These are phyloP conservation scores for Anoplopoma fimbria DNA, from an alignment of 2,113 vertebrate genomes.

Conservation along the genomic window DNA sequence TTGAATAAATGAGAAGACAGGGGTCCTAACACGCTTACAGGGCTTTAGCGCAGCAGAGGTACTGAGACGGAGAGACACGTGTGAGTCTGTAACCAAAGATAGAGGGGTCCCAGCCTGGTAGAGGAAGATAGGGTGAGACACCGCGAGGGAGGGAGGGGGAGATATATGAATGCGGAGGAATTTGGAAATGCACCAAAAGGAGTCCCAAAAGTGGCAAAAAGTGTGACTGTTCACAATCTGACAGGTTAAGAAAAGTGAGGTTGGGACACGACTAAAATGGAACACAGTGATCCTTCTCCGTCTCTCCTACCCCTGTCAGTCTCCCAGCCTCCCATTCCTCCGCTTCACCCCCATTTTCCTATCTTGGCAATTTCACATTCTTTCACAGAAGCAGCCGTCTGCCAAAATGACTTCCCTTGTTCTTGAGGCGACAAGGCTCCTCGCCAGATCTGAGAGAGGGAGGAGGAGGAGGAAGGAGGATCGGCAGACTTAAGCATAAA, in stretches of 20 bases:
- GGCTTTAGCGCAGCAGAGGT: neutral
- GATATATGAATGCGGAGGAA: slow-evolving; percentile 1
- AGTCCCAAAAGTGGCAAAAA: slow-evolving; percentile 48
- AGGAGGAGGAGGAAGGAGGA: too few species aligned
- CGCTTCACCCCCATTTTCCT: neutral
- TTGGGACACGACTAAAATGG: slow-evolving; percentile 39
- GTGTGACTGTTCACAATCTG: slow-evolving; percentile 42
- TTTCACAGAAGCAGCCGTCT: slow-evolving; percentile 40
- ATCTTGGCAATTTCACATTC: slow-evolving; percentile 29
- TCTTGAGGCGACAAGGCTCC: slow-evolving; percentile 38
- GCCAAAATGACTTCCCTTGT: slow-evolving; percentile 34
- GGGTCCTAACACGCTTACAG: neutral
- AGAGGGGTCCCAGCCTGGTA: slow-evolving; percentile 29
- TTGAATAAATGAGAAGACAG: slow-evolving; percentile 29
- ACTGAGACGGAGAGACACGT: neutral
- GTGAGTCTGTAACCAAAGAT: slow-evolving; percentile 1
- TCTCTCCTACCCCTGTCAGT: neutral
- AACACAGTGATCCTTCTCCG: slow-evolving; percentile 22
- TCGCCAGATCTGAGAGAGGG: slow-evolving; percentile 22
- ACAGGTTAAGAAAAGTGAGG: slow-evolving; percentile 58
- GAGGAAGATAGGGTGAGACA: slow-evolving; percentile 42
- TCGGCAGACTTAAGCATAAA: neutral
- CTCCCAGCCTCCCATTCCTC: neutral
- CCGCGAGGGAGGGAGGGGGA: neutral
- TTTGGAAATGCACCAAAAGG: slow-evolving; percentile 32